A percentile compares a stretch with the other conserved stretches of the same genome.
phyloP scores from a whole-genome alignment of 2,113 vertebrate species.

The Syngnathoides biaculeatus region DNA sequence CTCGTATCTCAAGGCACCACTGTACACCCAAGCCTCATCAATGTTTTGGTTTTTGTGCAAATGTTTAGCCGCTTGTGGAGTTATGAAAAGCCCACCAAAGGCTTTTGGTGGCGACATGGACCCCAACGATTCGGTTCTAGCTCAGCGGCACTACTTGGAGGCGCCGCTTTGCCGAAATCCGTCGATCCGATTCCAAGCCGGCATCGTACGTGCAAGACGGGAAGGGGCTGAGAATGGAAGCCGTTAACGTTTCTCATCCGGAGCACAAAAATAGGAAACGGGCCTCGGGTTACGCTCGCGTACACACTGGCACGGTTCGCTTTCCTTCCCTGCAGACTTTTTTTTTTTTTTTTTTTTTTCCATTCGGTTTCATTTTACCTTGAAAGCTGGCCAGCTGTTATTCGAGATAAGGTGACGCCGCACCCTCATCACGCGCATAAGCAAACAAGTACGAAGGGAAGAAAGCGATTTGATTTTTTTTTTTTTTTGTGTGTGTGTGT shows the following conservation, averaged over 20 bases:
- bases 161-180: too few relatives aligned
- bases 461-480: background rate
- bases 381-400: background rate
- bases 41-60: too few relatives aligned
- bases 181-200: background rate
- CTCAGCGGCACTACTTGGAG: too few relatives aligned
- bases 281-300: background rate
- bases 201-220: background rate
- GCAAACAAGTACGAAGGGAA: background rate
- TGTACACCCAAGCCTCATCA: too few relatives aligned
- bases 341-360: constrained; percentile 2
- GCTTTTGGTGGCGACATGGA: too few relatives aligned
- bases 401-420: background rate
- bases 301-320: background rate
- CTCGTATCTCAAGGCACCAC: too few relatives aligned
- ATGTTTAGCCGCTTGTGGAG: too few relatives aligned
- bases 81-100: too few relatives aligned
- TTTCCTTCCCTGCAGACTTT: constrained; percentile 2
- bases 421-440: background rate
- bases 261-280: constrained; percentile 10
- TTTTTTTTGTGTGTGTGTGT: too few relatives aligned
- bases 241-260: background rate
- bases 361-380: background rate
- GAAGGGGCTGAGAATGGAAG: background rate
- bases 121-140: too few relatives aligned